Evolutionary conservation across 1,140 invertebrate species (phyloP).

Genomic region (Charaxes varanes): DNA sequence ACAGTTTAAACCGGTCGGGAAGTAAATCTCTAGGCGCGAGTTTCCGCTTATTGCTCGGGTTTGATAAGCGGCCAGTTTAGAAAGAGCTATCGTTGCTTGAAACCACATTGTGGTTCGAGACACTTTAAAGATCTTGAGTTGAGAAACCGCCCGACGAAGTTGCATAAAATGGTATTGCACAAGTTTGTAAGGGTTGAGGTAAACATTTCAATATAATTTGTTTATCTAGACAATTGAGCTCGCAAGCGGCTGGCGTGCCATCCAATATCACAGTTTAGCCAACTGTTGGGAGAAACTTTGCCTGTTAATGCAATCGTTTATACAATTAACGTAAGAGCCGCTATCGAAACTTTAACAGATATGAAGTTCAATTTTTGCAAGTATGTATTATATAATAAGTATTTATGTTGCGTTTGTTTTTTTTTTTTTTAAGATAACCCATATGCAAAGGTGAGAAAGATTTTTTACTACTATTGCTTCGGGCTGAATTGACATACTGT

Average conservation of each 20-base stretch:
- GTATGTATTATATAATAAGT: too few relatives aligned
- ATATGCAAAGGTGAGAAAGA: too few relatives aligned
- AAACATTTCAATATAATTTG: conserved; percentile 53
- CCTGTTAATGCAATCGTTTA: conserved; percentile 16
- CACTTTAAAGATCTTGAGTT: conserved; percentile 20
- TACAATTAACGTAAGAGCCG: conserved; percentile 3
- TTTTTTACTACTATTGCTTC: too few relatives aligned
- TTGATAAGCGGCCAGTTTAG: conserved; percentile 30
- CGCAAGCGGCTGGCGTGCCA: conserved; percentile 22
- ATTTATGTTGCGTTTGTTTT: too few relatives aligned
- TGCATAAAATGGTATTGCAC: conserved; percentile 46
- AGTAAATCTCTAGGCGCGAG: conserved; percentile 41
- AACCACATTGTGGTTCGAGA: conserved; percentile 10
- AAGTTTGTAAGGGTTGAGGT: conserved; percentile 44
- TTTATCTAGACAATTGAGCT: conserved; percentile 25
- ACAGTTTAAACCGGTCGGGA: conserved; percentile 35
- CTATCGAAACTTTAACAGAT: too few relatives aligned
- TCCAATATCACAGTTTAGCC: conserved; percentile 16
- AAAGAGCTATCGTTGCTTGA: conserved; percentile 25
- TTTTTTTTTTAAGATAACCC: too few relatives aligned
- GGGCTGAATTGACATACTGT: too few relatives aligned
- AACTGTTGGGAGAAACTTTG: conserved; percentile 19
- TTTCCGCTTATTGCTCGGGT: conserved; percentile 36
- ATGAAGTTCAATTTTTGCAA: too few relatives aligned
- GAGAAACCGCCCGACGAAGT: conserved; percentile 21